phyloP scores from a whole-genome alignment of 1,140 invertebrate species.

The Tribolium castaneum region DNA sequence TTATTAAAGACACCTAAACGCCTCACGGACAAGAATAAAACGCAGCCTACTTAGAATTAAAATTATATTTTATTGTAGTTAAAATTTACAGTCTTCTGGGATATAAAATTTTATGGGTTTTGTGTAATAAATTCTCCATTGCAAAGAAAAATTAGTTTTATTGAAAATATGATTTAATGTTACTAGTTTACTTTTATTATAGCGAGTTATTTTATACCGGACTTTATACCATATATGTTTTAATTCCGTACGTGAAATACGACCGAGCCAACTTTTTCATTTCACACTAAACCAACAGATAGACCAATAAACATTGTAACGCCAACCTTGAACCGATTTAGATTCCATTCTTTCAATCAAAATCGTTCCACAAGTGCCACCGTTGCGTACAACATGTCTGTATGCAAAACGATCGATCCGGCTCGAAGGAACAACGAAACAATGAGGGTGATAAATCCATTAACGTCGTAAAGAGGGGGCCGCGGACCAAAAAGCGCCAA shows the following conservation, averaged over 20 bases:
- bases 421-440: constrained; percentile 8
- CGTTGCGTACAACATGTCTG: not conserved
- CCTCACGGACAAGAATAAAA: constrained; percentile 40
- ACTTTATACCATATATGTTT: constrained; percentile 37
- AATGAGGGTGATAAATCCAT: constrained; percentile 32
- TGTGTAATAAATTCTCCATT: constrained; percentile 49
- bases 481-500: not conserved
- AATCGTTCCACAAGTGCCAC: not conserved
- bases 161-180: constrained; percentile 56
- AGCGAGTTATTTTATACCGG: constrained; percentile 29
- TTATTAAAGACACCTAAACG: constrained; percentile 41
- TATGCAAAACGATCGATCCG: not conserved
- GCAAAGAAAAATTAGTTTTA: constrained; percentile 52
- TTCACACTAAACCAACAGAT: not conserved
- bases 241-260: constrained; percentile 22
- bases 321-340: constrained; percentile 8
- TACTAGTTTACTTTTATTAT: constrained; percentile 52
- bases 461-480: constrained; percentile 18
- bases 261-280: not conserved
- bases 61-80: constrained; percentile 55
- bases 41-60: constrained; percentile 49
- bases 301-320: constrained; percentile 19
- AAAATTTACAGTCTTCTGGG: constrained; percentile 52
- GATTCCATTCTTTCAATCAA: not conserved
- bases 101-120: constrained; percentile 54